Percentiles rank a stretch among this genome's conserved stretches.
These are phyloP conservation scores for Drosophila parabipectinata DNA, from an alignment of 1,140 invertebrate genomes.

Conservation along the genomic window DNA sequence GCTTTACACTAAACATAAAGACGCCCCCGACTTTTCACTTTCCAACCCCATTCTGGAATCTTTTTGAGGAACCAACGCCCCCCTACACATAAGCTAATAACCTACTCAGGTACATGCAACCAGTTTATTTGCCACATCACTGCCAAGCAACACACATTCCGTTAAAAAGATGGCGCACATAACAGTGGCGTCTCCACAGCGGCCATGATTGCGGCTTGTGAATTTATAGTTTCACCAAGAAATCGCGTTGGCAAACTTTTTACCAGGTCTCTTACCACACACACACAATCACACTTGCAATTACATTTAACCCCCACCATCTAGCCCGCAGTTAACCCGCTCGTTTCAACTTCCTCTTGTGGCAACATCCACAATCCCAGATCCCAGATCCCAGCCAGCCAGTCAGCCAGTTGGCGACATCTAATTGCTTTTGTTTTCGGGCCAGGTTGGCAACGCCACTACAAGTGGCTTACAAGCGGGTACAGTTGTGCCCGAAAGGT, in stretches of 20 bases:
- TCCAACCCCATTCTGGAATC: too few species aligned
- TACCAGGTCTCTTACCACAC: slow-evolving; percentile 34
- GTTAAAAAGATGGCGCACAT: slow-evolving; percentile 53
- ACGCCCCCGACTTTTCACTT: too few species aligned
- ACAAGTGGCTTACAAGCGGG: slow-evolving; percentile 48
- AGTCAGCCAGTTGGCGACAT: slow-evolving; percentile 62
- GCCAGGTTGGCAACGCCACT: slow-evolving; percentile 35
- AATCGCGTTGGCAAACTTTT: slow-evolving; percentile 71
- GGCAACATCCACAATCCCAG: slow-evolving; percentile 37
- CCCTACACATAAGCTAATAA: too few species aligned
- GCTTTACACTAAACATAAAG: too few species aligned
- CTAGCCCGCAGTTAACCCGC: slow-evolving; percentile 9
- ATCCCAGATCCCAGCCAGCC: slow-evolving; percentile 30
- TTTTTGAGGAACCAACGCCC: too few species aligned
- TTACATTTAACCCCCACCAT: slow-evolving; percentile 21
- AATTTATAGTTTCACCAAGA: slow-evolving; percentile 77
- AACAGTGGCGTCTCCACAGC: slow-evolving; percentile 43
- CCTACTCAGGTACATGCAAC: neutral
- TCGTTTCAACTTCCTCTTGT: slow-evolving; percentile 14
- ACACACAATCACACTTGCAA: slow-evolving; percentile 11
- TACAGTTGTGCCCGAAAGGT: slow-evolving; percentile 72
- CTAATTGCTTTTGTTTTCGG: slow-evolving; percentile 75
- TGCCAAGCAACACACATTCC: slow-evolving; percentile 2
- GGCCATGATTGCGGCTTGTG: slow-evolving; percentile 68
- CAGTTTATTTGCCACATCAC: neutral